A percentile compares a stretch with the other conserved stretches of the same genome.
Evolutionary conservation across 2,113 vertebrate genomes (phyloP).

Genomic region (Gobius niger): DNA sequence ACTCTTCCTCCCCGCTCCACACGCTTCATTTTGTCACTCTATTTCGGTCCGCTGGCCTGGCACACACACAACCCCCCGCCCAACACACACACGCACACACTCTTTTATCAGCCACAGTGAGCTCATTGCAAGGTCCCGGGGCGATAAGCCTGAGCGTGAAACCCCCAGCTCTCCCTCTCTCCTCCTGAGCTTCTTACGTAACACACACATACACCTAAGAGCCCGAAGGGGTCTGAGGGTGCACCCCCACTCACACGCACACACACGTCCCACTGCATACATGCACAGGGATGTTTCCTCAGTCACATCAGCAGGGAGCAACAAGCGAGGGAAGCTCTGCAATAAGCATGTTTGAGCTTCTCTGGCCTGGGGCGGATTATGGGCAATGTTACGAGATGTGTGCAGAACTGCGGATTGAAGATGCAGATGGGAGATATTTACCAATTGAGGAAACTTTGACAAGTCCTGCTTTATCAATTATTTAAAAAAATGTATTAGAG

Average conservation of each 20-base stretch:
- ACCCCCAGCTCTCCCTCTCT: constrained; percentile 52
- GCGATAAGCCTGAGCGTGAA: constrained; percentile 65
- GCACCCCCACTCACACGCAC: constrained; percentile 25
- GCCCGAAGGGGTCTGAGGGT: constrained; percentile 41
- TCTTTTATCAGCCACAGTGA: constrained; percentile 58
- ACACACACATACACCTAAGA: constrained; percentile 57
- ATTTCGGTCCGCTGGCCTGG: constrained; percentile 13
- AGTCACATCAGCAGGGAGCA: constrained; percentile 42
- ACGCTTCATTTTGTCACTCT: constrained; percentile 17
- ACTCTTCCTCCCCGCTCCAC: neutral
- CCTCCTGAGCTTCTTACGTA: constrained; percentile 71
- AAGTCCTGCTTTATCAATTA: neutral
- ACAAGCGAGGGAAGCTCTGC: constrained; percentile 19
- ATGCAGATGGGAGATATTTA: neutral
- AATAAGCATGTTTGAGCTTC: neutral
- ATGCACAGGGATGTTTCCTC: constrained; percentile 27
- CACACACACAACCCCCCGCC: neutral
- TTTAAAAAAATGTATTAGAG: neutral
- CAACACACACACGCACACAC: too few species aligned
- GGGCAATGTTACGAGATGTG: neutral
- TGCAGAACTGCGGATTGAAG: neutral
- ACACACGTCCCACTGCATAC: constrained; percentile 4
- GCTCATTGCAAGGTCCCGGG: constrained; percentile 56
- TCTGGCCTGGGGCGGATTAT: neutral
- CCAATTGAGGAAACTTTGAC: neutral